Base-by-base conservation (phyloP, 2,113 vertebrate genomes). In the Prolemur simus region DNA sequence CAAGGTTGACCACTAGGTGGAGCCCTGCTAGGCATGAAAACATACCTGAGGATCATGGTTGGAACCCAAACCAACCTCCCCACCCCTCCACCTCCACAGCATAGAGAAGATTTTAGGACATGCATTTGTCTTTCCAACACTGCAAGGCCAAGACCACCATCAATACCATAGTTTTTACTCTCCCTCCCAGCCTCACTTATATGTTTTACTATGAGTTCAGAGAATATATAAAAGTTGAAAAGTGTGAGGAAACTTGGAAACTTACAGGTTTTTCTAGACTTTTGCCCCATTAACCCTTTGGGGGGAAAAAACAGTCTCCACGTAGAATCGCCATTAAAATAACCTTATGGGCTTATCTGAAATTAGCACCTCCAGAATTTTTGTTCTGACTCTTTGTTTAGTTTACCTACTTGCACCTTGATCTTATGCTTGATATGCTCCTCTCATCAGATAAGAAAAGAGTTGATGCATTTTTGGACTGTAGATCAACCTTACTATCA, bases 311-410 rank as follows among this genome's bases (percentile, higher is more conserved):
- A 23, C 27, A 56, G 96, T 93, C 64, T 69, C 87, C 37, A 60
- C 11, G 60, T 91, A 95, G 92, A 93, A 97, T 93, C 71, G 74
- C 76, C 77, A 80, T 85, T 95, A 96, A 97, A 96, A 94, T 93
- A 94, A 93, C 66, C 82, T 93, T 94, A 78, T 83, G 68, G 74
- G n/a, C 63, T 96, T 98, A 92, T 97, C 92, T 95, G 89, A 97
- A 97, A 96, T 97, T 45, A 97, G 69, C 76, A 90, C 81, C 47
- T 96, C 68, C 42, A 88, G 89, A 90, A 74, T 80, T 73, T 52
- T 85, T 93, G 94, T 4, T 42, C 60, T 96, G 77, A 84, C 49
- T 92, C 14, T 85, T 77, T 13, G 12, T 94, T 95, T 96, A 77
- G 74, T 96, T 89, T 77, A 15, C 89, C 63, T 92, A 66, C n/a